These are phyloP conservation scores for Ceratosolen solmsi DNA, from an alignment of 1,140 invertebrate species.

Conservation along the genomic window DNA sequence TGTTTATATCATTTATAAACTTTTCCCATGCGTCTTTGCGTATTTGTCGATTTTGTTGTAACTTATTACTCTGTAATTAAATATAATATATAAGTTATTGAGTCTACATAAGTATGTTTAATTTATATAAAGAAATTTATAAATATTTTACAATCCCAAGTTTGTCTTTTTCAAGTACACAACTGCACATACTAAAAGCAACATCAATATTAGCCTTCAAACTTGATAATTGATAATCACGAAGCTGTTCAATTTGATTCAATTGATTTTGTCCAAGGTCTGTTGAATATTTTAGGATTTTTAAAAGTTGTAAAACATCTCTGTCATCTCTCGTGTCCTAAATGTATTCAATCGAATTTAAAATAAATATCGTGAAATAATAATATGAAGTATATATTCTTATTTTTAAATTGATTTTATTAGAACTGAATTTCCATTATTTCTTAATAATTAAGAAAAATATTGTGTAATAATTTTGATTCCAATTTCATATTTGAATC, in stretches of 20 bases:
- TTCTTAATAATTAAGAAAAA: no score
- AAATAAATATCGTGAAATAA: not conserved
- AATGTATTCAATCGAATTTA: constrained; percentile 50
- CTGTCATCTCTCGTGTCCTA: constrained; percentile 83
- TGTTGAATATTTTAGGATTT: constrained; percentile 83
- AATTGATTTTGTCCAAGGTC: constrained; percentile 84
- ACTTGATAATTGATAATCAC: constrained; percentile 77
- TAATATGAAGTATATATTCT: not conserved
- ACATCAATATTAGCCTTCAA: constrained; percentile 80
- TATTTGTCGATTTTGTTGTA: constrained; percentile 75
- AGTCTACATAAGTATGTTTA: not conserved
- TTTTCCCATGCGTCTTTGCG: constrained; percentile 81
- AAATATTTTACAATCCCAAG: constrained; percentile 71
- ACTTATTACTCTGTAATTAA: constrained; percentile 71
- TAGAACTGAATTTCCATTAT: no score
- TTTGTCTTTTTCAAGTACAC: constrained; percentile 74
- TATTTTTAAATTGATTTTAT: not conserved
- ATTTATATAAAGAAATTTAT: constrained; percentile 22
- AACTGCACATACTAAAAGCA: constrained; percentile 77
- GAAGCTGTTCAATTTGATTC: constrained; percentile 76
- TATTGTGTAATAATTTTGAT: not conserved
- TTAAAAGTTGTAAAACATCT: constrained; percentile 86
- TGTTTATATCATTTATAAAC: constrained; percentile 84
- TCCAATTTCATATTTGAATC: not conserved
- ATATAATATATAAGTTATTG: no score